phyloP scores from a whole-genome alignment of 2,113 vertebrate genomes.

The Tragelaphus buxtoni region DNA sequence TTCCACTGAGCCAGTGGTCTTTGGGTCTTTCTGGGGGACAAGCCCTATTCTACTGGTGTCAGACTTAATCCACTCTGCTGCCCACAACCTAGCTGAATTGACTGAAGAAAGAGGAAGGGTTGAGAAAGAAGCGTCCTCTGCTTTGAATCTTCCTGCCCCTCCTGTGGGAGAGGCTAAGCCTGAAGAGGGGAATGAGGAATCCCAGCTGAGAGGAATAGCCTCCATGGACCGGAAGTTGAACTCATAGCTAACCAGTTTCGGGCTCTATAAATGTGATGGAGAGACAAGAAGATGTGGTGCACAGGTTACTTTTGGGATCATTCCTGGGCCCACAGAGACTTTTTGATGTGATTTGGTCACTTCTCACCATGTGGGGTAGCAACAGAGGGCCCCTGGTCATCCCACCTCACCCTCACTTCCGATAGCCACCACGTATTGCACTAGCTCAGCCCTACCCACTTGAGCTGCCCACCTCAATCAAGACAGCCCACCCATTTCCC shows the following conservation, averaged over 20 bases:
- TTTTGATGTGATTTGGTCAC: background rate
- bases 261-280: background rate
- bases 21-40: background rate
- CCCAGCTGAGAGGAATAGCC: background rate
- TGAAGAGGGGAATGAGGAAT: background rate
- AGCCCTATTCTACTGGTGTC: background rate
- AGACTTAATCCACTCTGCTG: background rate
- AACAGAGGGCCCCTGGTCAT: background rate
- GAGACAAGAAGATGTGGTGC: background rate
- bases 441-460: background rate
- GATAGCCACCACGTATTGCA: background rate
- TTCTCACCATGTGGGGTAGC: background rate
- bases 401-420: background rate
- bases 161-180: background rate
- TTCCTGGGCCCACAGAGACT: background rate
- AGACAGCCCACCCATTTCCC: background rate
- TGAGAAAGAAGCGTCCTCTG: background rate
- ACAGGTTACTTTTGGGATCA: background rate
- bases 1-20: background rate
- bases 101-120: background rate
- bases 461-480: background rate
- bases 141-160: background rate
- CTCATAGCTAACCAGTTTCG: background rate
- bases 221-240: background rate
- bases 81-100: background rate